Conservation (phyloP, 2,797 vertebrate genomes). For the Gymnothorax reevesii region DNA sequence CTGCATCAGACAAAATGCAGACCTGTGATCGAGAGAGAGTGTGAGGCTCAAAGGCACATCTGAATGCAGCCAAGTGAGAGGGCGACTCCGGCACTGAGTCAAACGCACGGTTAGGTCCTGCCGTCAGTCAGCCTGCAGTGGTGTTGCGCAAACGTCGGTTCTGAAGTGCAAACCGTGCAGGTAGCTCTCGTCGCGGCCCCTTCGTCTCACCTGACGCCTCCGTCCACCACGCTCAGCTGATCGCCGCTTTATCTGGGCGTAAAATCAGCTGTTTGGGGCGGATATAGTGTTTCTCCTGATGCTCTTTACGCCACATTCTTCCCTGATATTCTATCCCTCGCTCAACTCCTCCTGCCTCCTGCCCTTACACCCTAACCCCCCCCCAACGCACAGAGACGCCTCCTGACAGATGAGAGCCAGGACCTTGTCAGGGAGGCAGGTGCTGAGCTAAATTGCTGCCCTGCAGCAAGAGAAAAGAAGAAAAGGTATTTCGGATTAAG, state of each 20-base stretch:
- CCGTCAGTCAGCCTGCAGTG: slow-evolving; percentile 47
- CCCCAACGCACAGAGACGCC: slow-evolving; percentile 45
- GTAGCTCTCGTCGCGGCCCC: slow-evolving; percentile 30
- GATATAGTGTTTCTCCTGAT: slow-evolving; percentile 67
- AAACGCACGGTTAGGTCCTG: slow-evolving; percentile 59
- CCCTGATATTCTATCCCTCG: slow-evolving; percentile 79
- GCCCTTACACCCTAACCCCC: slow-evolving; percentile 25
- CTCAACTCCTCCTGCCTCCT: slow-evolving; percentile 56
- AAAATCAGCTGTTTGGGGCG: slow-evolving; percentile 69
- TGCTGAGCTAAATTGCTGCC: slow-evolving; percentile 83
- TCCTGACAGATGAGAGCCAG: slow-evolving; percentile 73
- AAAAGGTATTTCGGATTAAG: slow-evolving; percentile 85
- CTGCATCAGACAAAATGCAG: neutral
- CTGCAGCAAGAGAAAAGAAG: slow-evolving; percentile 75
- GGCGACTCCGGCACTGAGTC: slow-evolving; percentile 35
- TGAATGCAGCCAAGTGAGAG: slow-evolving; percentile 4
- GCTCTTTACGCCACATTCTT: slow-evolving; percentile 78
- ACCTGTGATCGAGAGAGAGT: neutral
- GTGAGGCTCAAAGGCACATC: neutral
- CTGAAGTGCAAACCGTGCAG: slow-evolving; percentile 35
- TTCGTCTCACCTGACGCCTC: slow-evolving; percentile 30
- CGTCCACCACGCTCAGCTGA: slow-evolving; percentile 44
- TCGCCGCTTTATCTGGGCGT: slow-evolving; percentile 54
- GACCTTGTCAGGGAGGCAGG: slow-evolving; percentile 81
- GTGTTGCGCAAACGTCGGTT: slow-evolving; percentile 32